Conservation (phyloP, 2,113 vertebrate species). For the Neotoma lepida region DNA sequence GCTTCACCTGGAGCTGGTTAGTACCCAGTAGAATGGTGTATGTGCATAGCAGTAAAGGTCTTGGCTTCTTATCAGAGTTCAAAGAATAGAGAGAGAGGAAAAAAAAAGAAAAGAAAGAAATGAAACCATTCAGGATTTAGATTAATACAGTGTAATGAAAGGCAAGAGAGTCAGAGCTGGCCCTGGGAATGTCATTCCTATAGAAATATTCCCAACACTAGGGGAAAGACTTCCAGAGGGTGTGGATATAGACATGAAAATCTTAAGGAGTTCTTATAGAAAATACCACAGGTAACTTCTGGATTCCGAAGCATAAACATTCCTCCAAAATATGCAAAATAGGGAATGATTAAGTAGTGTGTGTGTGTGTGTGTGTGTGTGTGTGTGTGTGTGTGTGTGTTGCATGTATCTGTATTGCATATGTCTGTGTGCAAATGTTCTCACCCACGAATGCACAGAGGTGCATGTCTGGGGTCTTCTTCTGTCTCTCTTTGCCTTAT, state of each 20-base stretch:
- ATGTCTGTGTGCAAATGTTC: not conserved
- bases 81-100: not conserved
- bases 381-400: not conserved
- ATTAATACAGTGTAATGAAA: not conserved
- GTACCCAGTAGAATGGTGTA: fast-evolving
- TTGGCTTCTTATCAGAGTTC: not conserved
- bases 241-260: not conserved
- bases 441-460: not conserved
- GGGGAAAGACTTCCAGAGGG: not conserved
- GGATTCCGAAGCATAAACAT: not conserved
- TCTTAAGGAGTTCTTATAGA: not conserved
- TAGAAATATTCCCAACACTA: not conserved
- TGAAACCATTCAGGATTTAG: not conserved
- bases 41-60: not conserved
- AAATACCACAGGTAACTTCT: not conserved
- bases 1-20: not conserved
- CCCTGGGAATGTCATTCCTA: not conserved
- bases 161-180: not conserved
- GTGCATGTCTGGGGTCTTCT: not conserved
- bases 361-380: not conserved
- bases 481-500: not conserved
- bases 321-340: not conserved
- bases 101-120: not conserved
- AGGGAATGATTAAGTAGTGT: not conserved
- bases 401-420: not conserved